Conservation (phyloP, 2,888 invertebrate species). For the Nasonovia ribisnigri region DNA sequence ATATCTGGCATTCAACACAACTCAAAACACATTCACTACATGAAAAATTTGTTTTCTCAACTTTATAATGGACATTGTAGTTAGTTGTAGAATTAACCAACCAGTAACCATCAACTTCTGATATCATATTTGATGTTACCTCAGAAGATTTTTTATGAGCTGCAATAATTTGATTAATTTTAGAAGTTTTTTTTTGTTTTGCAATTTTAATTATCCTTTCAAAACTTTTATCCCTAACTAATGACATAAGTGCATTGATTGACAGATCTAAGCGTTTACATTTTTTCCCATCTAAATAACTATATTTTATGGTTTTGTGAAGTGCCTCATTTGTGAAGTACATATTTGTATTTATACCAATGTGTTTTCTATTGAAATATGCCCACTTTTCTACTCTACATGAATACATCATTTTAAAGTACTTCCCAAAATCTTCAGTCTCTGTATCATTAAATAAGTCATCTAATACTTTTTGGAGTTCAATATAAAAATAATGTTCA, state of each 20-base stretch:
- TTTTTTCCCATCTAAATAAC: not conserved
- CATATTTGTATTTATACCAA: not conserved
- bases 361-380: not conserved
- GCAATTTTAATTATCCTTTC: too few species aligned
- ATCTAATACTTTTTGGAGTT: not conserved
- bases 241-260: too few species aligned
- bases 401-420: not conserved
- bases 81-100: not conserved
- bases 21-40: too few species aligned
- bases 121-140: too few species aligned
- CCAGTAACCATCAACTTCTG: too few species aligned
- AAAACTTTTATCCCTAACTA: too few species aligned
- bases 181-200: too few species aligned
- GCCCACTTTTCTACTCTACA: not conserved
- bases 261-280: not conserved
- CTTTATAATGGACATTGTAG: not conserved
- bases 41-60: not conserved
- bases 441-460: not conserved
- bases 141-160: too few species aligned
- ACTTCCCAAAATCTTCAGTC: not conserved
- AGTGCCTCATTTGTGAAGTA: not conserved
- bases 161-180: too few species aligned
- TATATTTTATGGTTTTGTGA: not conserved
- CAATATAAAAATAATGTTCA: not conserved
- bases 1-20: too few species aligned